Conservation (phyloP, 30 jellyfish, hydroid and myxozoan genomes). For the Turritopsis dohrnii region DNA sequence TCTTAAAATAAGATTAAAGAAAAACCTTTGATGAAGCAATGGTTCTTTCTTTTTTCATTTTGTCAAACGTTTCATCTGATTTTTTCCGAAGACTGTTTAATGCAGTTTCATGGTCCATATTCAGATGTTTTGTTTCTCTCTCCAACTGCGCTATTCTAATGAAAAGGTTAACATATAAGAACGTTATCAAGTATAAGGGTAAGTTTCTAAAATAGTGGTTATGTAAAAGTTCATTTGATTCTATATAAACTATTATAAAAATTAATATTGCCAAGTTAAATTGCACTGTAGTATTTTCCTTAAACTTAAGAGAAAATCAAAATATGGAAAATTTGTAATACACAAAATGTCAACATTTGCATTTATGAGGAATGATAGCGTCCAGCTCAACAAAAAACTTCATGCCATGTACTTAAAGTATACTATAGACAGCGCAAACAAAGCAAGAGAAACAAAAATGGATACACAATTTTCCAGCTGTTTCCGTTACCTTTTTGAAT, state of each 20-base stretch:
- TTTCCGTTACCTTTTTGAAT: neutral
- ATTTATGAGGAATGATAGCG: neutral
- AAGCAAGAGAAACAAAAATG: too few species aligned
- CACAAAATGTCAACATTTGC: too few species aligned
- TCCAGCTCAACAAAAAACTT: neutral
- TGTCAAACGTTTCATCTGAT: conserved; percentile 4
- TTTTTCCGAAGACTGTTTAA: neutral
- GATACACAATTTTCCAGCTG: neutral
- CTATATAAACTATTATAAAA: too few species aligned
- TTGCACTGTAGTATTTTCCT: too few species aligned
- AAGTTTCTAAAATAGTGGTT: neutral
- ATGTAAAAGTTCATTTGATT: too few species aligned
- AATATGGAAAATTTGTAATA: neutral
- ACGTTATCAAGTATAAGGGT: neutral
- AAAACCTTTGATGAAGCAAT: neutral
- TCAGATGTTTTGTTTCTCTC: neutral
- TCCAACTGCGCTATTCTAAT: neutral
- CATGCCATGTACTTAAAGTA: too few species aligned
- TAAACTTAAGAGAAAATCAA: neutral
- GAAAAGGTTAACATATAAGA: neutral
- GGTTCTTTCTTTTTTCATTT: conserved; percentile 11
- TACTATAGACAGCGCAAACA: too few species aligned
- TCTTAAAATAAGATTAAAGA: neutral
- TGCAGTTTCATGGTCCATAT: neutral
- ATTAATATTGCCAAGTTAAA: too few species aligned